Evolutionary conservation across 2,888 invertebrate species (phyloP).

Genomic region (Drosophila melanosoma): DNA sequence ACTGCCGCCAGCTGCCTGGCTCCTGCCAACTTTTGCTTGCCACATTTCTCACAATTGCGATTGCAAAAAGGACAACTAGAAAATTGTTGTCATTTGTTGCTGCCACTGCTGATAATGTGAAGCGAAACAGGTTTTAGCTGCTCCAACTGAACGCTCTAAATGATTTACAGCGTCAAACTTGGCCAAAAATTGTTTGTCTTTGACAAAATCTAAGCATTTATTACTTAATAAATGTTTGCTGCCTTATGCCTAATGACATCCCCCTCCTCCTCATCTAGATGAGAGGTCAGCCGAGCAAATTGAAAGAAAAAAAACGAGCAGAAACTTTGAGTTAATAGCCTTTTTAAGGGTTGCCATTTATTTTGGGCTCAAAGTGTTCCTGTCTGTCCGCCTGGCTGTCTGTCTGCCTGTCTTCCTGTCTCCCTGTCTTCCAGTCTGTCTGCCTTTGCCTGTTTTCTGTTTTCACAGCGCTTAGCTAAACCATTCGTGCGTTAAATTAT

Average conservation of each 20-base stretch:
- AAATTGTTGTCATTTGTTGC: conserved; percentile 65
- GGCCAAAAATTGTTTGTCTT: conserved; percentile 29
- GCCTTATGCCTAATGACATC: neutral
- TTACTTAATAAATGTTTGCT: conserved; percentile 69
- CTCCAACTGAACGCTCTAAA: conserved; percentile 30
- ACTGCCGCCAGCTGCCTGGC: conserved; percentile 4
- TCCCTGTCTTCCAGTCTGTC: conserved; percentile 1
- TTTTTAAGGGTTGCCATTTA: conserved; percentile 62
- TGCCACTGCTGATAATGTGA: conserved; percentile 12
- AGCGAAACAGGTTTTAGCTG: conserved; percentile 29
- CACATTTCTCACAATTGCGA: conserved; percentile 63
- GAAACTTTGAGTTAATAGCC: conserved; percentile 57
- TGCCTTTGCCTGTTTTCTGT: conserved; percentile 24
- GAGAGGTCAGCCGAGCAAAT: conserved; percentile 42
- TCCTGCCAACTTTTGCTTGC: conserved; percentile 8
- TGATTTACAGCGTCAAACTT: conserved; percentile 39
- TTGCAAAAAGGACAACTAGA: conserved; percentile 60
- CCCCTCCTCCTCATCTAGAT: neutral
- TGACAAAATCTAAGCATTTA: conserved; percentile 64
- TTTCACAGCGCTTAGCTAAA: conserved; percentile 64
- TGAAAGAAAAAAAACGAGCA: conserved; percentile 51
- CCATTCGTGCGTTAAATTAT: conserved; percentile 78
- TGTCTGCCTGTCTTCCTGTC: conserved; percentile 10
- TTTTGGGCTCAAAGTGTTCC: conserved; percentile 48
- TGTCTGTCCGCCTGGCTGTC: neutral